phyloP scores from a whole-genome alignment of 2,797 vertebrate species.

The Gobionotothen gibberifrons region DNA sequence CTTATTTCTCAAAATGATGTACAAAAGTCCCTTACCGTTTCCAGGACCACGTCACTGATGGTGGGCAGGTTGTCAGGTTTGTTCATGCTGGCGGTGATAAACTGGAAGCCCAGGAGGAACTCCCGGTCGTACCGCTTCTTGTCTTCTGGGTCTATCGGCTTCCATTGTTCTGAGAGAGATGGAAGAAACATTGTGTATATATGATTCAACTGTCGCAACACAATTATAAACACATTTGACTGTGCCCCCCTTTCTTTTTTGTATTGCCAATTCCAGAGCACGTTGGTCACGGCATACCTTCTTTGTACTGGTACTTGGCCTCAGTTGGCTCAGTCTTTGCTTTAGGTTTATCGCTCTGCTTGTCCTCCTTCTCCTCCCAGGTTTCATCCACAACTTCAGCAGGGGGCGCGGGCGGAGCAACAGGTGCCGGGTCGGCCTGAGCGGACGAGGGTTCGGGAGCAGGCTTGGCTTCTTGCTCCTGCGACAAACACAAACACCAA shows the following conservation, averaged over 20 bases:
- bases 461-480: slow-evolving; percentile 85
- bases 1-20: neutral
- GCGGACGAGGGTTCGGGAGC: slow-evolving; percentile 76
- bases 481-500: slow-evolving; percentile 24
- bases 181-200: neutral
- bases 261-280: neutral
- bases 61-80: slow-evolving; percentile 95
- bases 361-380: slow-evolving; percentile 97
- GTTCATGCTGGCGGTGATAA: slow-evolving; percentile 93
- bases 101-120: slow-evolving; percentile 96
- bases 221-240: neutral
- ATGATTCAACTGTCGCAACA: neutral
- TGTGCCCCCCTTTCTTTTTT: neutral
- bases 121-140: slow-evolving; percentile 96
- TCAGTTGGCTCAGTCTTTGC: slow-evolving; percentile 74
- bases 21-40: slow-evolving; percentile 87
- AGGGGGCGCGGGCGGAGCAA: slow-evolving; percentile 66
- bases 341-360: slow-evolving; percentile 88
- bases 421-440: slow-evolving; percentile 78
- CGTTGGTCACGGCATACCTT: slow-evolving; percentile 80
- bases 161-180: slow-evolving; percentile 88
- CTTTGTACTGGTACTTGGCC: slow-evolving; percentile 95
- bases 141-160: slow-evolving; percentile 93
- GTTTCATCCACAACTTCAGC: slow-evolving; percentile 91
- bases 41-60: slow-evolving; percentile 95